phyloP scores from a whole-genome alignment of 2,113 vertebrate species.

The Verasper variegatus region DNA sequence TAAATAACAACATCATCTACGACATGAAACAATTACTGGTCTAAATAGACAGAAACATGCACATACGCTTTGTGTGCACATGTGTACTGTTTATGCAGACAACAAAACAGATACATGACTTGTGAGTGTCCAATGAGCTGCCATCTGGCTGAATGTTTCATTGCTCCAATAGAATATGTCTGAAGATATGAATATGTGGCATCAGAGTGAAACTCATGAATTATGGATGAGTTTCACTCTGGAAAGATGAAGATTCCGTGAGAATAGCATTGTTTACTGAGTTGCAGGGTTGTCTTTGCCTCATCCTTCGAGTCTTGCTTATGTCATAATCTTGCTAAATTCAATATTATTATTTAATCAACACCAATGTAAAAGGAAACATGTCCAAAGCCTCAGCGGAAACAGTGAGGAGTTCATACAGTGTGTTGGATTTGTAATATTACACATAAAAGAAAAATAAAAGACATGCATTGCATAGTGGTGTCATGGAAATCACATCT shows the following conservation, averaged over 20 bases:
- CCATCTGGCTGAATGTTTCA: slow-evolving; percentile 67
- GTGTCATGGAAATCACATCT: too few relatives aligned
- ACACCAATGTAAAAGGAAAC: slow-evolving; percentile 32
- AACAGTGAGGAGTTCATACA: not conserved
- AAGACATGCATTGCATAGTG: not conserved
- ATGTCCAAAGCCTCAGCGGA: not conserved
- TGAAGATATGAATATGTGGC: slow-evolving; percentile 69
- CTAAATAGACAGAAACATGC: slow-evolving; percentile 1
- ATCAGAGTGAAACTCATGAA: slow-evolving; percentile 66
- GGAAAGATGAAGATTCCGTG: slow-evolving; percentile 48
- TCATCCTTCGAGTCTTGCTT: slow-evolving; percentile 23
- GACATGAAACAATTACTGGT: slow-evolving; percentile 28
- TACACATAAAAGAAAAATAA: slow-evolving; percentile 6
- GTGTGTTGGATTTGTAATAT: not conserved
- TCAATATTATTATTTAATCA: slow-evolving; percentile 44
- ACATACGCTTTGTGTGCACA: not conserved
- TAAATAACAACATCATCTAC: not conserved
- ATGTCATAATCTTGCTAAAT: slow-evolving; percentile 43
- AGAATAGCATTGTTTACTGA: slow-evolving; percentile 62
- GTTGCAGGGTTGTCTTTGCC: slow-evolving; percentile 44
- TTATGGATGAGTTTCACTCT: slow-evolving; percentile 67
- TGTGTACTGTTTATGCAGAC: not conserved
- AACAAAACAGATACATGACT: slow-evolving; percentile 23
- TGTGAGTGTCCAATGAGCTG: slow-evolving; percentile 45
- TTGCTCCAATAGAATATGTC: slow-evolving; percentile 61